Evolutionary conservation across 2,888 invertebrate genomes (phyloP).

Genomic region (Rutpela maculata): DNA sequence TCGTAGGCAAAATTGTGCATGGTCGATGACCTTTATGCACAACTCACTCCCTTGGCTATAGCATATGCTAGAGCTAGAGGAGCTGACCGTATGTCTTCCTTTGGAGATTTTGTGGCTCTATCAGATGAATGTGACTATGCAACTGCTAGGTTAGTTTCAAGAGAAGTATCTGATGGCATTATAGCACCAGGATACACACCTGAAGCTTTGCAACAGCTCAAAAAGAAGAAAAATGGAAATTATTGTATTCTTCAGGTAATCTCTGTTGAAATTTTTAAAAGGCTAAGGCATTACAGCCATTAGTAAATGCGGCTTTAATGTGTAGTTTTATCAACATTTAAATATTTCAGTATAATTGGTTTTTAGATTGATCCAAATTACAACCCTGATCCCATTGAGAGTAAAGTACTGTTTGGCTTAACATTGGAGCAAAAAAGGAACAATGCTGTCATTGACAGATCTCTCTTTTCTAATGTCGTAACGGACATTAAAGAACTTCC

Average conservation of each 20-base stretch:
- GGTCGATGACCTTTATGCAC: slow-evolving; percentile 88
- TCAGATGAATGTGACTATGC: slow-evolving; percentile 92
- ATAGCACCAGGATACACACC: slow-evolving; percentile 94
- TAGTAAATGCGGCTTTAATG: not conserved
- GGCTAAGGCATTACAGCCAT: not conserved
- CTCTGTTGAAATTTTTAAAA: slow-evolving; percentile 43
- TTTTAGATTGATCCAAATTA: slow-evolving; percentile 88
- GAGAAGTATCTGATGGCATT: slow-evolving; percentile 98
- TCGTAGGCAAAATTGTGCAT: slow-evolving; percentile 90
- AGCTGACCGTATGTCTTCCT: slow-evolving; percentile 99
- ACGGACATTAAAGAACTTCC: slow-evolving; percentile 82
- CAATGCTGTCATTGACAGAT: slow-evolving; percentile 86
- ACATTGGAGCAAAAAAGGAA: slow-evolving; percentile 93
- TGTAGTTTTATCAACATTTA: not conserved
- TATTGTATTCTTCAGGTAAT: slow-evolving; percentile 88
- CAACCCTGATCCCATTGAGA: slow-evolving; percentile 87
- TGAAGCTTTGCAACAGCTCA: slow-evolving; percentile 89
- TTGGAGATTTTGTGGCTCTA: slow-evolving; percentile 97
- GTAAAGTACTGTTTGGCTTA: slow-evolving; percentile 88
- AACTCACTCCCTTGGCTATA: slow-evolving; percentile 87
- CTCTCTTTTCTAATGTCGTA: slow-evolving; percentile 89
- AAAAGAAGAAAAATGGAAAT: slow-evolving; percentile 95
- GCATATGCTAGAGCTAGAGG: slow-evolving; percentile 98
- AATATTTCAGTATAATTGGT: not conserved
- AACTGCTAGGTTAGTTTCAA: slow-evolving; percentile 94